phyloP scores from a whole-genome alignment of 23 tunicate genomes.

The Trididemnum nubilum region DNA sequence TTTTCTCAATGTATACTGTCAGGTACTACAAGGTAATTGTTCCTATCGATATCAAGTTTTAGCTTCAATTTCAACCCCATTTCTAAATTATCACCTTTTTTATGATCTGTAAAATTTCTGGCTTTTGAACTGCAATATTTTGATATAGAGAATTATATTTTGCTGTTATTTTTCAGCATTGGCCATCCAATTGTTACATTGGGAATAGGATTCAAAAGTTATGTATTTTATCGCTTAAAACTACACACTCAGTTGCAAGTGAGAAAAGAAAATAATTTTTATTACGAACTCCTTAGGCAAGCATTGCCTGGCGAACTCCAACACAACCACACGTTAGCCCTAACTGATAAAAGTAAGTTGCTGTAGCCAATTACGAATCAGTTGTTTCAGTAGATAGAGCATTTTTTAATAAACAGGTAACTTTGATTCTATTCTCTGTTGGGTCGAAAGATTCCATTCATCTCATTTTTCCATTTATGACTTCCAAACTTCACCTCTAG shows the following conservation, averaged over 20 bases:
- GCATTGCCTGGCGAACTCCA: constrained; percentile 68
- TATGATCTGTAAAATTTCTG: neutral
- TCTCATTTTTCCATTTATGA: no score
- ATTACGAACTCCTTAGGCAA: constrained; percentile 57
- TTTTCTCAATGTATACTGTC: no score
- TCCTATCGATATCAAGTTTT: no score
- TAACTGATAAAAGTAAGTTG: constrained; percentile 46
- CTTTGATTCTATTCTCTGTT: no score
- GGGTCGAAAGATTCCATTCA: no score
- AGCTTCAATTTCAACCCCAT: no score
- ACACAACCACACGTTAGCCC: constrained; percentile 41
- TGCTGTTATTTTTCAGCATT: constrained; percentile 76
- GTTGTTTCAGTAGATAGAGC: no score
- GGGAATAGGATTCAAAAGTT: constrained; percentile 83
- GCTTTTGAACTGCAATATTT: neutral
- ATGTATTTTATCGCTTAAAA: constrained; percentile 61
- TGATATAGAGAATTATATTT: no score
- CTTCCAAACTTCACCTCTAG: no score
- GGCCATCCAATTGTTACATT: constrained; percentile 87
- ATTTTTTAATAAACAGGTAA: no score
- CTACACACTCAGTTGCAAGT: constrained; percentile 65
- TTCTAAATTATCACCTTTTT: neutral
- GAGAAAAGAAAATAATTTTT: constrained; percentile 73
- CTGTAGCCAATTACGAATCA: no score
- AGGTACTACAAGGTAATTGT: no score